Conservation (phyloP, 2,888 invertebrate genomes). For the Onthophagus sagittarius region DNA sequence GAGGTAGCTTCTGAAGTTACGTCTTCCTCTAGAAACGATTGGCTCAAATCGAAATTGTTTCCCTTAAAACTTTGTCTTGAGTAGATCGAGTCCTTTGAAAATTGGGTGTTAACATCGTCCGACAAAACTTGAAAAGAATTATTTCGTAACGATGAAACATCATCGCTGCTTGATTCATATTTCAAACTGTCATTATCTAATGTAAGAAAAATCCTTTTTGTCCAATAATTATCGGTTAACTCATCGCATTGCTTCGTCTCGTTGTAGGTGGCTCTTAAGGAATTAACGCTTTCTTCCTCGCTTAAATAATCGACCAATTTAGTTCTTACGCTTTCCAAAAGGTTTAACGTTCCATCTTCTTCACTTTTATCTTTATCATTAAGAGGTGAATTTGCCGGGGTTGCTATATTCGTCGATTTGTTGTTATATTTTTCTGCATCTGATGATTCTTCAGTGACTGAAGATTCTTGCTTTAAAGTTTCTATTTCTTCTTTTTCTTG, state of each 20-base stretch:
- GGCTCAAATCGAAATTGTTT: background rate
- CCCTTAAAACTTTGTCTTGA: background rate
- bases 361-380: background rate
- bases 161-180: background rate
- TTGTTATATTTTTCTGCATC: background rate
- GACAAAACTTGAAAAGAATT: background rate
- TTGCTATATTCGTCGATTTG: background rate
- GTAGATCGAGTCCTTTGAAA: background rate
- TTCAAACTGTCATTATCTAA: background rate
- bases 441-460: background rate
- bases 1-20: background rate
- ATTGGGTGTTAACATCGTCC: background rate
- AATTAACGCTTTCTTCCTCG: constrained; percentile 5
- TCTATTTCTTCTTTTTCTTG: background rate
- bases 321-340: constrained; percentile 14
- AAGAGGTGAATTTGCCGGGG: constrained; percentile 1
- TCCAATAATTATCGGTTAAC: background rate
- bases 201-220: background rate
- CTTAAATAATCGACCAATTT: constrained; percentile 14
- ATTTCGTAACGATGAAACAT: constrained; percentile 1
- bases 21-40: background rate
- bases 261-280: background rate
- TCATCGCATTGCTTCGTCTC: background rate
- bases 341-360: constrained; percentile 16
- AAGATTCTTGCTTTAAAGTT: background rate